These are phyloP conservation scores for Takifugu ocellatus DNA, from an alignment of 2,797 vertebrate species.

Conservation along the genomic window DNA sequence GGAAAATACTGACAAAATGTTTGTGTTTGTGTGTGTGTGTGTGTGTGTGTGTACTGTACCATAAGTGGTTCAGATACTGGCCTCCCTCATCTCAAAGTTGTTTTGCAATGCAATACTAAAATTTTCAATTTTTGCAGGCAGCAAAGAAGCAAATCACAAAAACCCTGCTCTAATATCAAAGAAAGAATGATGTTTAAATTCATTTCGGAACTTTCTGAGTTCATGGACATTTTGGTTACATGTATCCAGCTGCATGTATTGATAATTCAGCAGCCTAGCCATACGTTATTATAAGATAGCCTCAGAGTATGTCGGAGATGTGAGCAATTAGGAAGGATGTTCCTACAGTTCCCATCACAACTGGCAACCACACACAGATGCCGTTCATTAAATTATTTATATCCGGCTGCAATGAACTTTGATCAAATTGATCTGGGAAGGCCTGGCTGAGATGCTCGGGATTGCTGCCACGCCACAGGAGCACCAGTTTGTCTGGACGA, in stretches of 20 bases:
- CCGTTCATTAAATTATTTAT: slow-evolving; percentile 78
- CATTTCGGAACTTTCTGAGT: neutral
- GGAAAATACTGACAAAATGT: neutral
- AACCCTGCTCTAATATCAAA: too few relatives aligned
- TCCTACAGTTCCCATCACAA: slow-evolving; percentile 14
- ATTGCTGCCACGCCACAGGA: slow-evolving; percentile 50
- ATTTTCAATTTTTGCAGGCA: too few relatives aligned
- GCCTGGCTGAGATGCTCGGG: slow-evolving; percentile 53
- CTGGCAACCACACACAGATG: slow-evolving; percentile 52
- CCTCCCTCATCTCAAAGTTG: too few relatives aligned
- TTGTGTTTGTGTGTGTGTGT: neutral
- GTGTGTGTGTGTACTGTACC: too few relatives aligned
- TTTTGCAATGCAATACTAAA: too few relatives aligned
- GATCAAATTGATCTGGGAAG: slow-evolving; percentile 74
- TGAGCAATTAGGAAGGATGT: slow-evolving; percentile 9
- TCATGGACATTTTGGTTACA: neutral
- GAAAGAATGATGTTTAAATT: neutral
- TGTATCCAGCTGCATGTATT: neutral
- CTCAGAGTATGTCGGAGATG: slow-evolving; percentile 14
- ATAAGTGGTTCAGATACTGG: too few relatives aligned
- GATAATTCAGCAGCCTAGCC: neutral
- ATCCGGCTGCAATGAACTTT: slow-evolving; percentile 70
- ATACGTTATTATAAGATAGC: slow-evolving; percentile 1
- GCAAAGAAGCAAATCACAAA: too few relatives aligned
- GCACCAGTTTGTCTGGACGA: slow-evolving; percentile 49